A percentile compares a stretch with the other conserved stretches of the same genome.
Conservation (phyloP, 2,113 vertebrate genomes). For the Scolopax mira region DNA sequence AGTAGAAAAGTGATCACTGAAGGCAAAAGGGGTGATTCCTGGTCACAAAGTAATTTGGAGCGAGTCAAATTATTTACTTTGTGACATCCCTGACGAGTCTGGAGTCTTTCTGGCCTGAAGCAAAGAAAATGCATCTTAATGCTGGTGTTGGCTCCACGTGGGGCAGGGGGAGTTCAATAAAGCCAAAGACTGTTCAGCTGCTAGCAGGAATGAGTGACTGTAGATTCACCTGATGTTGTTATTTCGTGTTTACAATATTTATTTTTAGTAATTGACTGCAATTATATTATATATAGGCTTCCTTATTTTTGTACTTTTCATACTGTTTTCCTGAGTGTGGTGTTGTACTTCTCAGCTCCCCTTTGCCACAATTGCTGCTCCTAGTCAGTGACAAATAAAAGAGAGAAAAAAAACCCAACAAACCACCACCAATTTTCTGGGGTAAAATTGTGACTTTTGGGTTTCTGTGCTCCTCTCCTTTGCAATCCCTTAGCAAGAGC, state of each 20-base stretch:
- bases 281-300: constrained; percentile 18
- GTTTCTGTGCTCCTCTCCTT: neutral
- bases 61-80: neutral
- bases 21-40: neutral
- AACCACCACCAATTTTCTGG: neutral
- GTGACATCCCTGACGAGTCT: neutral
- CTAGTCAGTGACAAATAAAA: constrained; percentile 49
- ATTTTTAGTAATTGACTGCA: constrained; percentile 49
- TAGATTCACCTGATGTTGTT: constrained; percentile 30
- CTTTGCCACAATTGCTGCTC: constrained; percentile 32
- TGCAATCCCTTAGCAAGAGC: neutral
- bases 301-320: constrained; percentile 60
- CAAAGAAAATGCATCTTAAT: constrained; percentile 37
- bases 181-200: constrained; percentile 64
- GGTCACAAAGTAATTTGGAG: neutral
- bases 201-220: constrained; percentile 6
- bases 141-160: neutral
- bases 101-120: neutral
- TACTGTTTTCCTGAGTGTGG: neutral
- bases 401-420: neutral
- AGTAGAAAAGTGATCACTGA: neutral
- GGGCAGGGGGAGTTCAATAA: neutral
- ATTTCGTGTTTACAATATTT: constrained; percentile 60
- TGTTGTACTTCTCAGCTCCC: constrained; percentile 22
- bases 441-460: neutral